Conservation (phyloP, 2,888 invertebrate species). For the Melieria omissa region DNA sequence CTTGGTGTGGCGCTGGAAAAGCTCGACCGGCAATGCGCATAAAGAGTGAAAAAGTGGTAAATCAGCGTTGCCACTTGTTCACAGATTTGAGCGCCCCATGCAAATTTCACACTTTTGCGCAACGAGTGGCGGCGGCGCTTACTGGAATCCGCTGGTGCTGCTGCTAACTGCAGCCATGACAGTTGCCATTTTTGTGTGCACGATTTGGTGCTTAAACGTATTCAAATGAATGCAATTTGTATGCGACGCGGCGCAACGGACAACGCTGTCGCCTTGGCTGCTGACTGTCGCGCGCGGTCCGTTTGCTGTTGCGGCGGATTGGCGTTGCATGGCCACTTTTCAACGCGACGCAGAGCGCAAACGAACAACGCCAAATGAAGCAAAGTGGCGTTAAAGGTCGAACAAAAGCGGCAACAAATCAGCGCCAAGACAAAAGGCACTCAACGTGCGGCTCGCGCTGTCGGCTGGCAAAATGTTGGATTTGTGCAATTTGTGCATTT, state of each 20-base stretch:
- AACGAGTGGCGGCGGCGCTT: neutral
- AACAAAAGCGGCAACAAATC: neutral
- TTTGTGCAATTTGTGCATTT: too few relatives aligned
- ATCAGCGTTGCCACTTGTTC: too few relatives aligned
- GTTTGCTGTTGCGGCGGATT: too few relatives aligned
- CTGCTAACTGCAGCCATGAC: neutral
- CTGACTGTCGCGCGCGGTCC: neutral
- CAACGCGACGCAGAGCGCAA: neutral
- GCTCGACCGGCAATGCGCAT: too few relatives aligned
- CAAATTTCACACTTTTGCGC: too few relatives aligned
- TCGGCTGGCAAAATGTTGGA: too few relatives aligned
- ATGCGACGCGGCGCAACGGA: conserved; percentile 39
- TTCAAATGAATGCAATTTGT: conserved; percentile 52
- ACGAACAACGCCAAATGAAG: neutral
- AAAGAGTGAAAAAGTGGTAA: too few relatives aligned
- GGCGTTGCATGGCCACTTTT: neutral
- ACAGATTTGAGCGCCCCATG: too few relatives aligned
- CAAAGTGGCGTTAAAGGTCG: neutral
- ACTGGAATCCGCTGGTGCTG: conserved; percentile 11
- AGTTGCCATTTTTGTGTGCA: neutral
- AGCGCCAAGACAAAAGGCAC: too few relatives aligned
- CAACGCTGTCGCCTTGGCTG: neutral
- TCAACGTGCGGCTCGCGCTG: too few relatives aligned
- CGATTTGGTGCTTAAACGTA: conserved; percentile 46
- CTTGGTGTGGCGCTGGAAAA: too few relatives aligned